These are phyloP conservation scores for Microplitis manilae DNA, from an alignment of 2,888 invertebrate genomes.

Conservation along the genomic window DNA sequence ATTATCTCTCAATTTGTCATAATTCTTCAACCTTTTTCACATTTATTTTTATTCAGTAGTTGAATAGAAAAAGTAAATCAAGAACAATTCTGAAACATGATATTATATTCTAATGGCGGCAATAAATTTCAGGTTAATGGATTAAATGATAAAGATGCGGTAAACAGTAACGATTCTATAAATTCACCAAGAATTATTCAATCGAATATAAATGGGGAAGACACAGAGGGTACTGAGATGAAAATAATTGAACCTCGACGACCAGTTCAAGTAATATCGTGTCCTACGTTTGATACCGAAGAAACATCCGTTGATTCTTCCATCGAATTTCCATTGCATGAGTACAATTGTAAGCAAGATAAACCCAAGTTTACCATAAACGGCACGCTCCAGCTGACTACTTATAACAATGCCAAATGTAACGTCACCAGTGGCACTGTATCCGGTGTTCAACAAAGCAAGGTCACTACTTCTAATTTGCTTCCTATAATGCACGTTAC, in stretches of 20 bases:
- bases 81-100: background rate
- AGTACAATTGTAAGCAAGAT: conserved; percentile 64
- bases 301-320: conserved; percentile 66
- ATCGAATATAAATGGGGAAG: conserved; percentile 61
- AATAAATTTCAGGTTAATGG: conserved; percentile 56
- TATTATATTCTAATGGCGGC: background rate
- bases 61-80: background rate
- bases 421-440: conserved; percentile 61
- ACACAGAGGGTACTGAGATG: conserved; percentile 70
- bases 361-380: conserved; percentile 56
- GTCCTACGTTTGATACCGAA: conserved; percentile 64
- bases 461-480: conserved; percentile 60
- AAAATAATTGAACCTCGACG: conserved; percentile 68
- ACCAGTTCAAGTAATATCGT: conserved; percentile 64
- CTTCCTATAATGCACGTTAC: conserved; percentile 65
- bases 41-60: background rate
- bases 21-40: too few relatives aligned
- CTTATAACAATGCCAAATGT: conserved; percentile 66
- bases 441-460: conserved; percentile 59
- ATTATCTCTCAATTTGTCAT: too few relatives aligned
- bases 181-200: conserved; percentile 54
- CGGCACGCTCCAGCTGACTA: conserved; percentile 55
- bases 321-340: conserved; percentile 66
- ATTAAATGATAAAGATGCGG: conserved; percentile 62
- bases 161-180: conserved; percentile 49